Base-by-base conservation (phyloP, 2,888 invertebrate genomes). In the Hirtodrosophila trivittata region DNA sequence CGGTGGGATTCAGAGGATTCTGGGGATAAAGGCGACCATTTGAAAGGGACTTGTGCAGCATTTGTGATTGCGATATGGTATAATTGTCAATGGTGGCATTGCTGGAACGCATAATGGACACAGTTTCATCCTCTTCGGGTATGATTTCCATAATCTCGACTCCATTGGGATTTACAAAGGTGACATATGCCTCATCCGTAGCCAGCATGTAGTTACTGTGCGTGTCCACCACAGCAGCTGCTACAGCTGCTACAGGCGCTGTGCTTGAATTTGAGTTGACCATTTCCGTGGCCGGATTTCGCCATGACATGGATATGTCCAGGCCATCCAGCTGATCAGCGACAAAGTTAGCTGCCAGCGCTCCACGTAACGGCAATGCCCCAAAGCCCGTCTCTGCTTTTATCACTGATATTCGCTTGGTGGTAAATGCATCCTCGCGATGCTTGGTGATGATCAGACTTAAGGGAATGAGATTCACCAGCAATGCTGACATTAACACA, bases 61-160 rank as follows among this genome's bases (percentile, higher is more conserved):
- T 66, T 37, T 85, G 74, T 7, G 67, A 75, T 16, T 89, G 89
- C 3, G 89, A 86, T 14, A 77, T 66, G 43, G 83, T 87, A 47
- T 89, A 87, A 46, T 89, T 89, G 39, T 89, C 88, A 10, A 90
- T 90, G 1, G 90, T 90, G 1, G 86, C 88, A 12, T 87, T 86
- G 54, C 91, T 91, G 6, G 90, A 89, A 9, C 90, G 88, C 77
- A 90, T 84, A 9, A 89, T 72, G 5, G 91, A 90, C 14, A 87
- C 58, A 9, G 83, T 90, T 64, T 90, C 91, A 62, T 90, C 90
- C 68, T 90, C 90, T 57, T 90, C 90, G 26, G 91, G 90, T 60
- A 90, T 90, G 12, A 90, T 90, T 68, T 90, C 90, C 90, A 90
- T 90, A 14, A 90, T 90, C 64, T 90, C 90, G 6, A 90, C 90